phyloP scores from a whole-genome alignment of 2,888 invertebrate species.

The Drosophila nigricruria region DNA sequence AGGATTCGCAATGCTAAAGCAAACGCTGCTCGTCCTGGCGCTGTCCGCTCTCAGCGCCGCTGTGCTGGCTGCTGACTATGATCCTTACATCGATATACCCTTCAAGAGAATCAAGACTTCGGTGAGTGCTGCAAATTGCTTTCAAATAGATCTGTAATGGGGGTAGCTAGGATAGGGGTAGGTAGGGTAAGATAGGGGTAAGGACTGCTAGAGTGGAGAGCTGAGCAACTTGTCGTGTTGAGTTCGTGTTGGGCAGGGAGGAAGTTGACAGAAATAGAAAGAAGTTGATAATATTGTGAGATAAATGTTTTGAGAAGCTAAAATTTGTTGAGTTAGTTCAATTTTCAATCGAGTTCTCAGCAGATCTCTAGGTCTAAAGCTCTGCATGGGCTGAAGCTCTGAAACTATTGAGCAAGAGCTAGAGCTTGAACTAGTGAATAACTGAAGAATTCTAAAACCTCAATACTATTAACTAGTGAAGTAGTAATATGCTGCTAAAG shows the following conservation, averaged over 20 bases:
- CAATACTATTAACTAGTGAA: neutral
- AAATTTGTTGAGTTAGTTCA: neutral
- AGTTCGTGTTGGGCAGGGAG: neutral
- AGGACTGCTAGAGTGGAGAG: neutral
- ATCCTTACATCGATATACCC: constrained; percentile 73
- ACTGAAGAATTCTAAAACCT: neutral
- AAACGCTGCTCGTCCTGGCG: constrained; percentile 32
- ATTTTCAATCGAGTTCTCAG: neutral
- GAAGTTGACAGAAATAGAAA: neutral
- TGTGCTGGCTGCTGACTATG: constrained; percentile 29
- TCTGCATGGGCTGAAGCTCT: neutral
- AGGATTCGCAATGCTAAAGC: constrained; percentile 38
- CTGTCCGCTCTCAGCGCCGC: constrained; percentile 13
- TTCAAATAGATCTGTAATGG: neutral
- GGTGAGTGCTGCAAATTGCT: constrained; percentile 39
- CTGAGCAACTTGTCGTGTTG: neutral
- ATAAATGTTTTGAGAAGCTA: neutral
- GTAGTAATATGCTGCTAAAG: neutral
- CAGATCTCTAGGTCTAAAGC: neutral
- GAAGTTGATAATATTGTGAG: neutral
- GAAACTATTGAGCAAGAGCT: neutral
- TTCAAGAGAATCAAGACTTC: constrained; percentile 67
- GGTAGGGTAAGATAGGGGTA: neutral
- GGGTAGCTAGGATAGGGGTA: neutral
- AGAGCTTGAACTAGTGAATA: neutral